A percentile compares a stretch with the other conserved stretches of the same genome.
Conservation (phyloP, 2,888 invertebrate genomes). For the Nemurella pictetii region DNA sequence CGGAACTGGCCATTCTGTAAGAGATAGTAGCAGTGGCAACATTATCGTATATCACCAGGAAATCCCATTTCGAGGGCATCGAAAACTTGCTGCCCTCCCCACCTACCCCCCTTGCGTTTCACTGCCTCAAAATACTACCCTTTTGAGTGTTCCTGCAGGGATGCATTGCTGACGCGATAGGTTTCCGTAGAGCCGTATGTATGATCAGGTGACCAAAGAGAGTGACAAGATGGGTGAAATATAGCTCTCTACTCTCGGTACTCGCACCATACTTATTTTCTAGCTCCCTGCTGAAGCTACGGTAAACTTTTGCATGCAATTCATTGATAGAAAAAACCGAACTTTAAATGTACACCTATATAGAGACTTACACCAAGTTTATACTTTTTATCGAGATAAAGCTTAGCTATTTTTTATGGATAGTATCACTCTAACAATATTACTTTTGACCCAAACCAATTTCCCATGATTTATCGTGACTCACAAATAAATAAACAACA, state of each 20-base stretch:
- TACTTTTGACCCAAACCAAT: constrained; percentile 27
- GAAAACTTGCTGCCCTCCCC: constrained; percentile 44
- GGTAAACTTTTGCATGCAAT: no score
- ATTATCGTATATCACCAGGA: constrained; percentile 46
- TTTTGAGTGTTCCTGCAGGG: neutral
- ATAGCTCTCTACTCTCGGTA: no score
- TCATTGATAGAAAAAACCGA: no score
- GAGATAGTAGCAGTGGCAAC: constrained; percentile 43
- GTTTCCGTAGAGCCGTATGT: no score
- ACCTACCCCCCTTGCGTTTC: no score
- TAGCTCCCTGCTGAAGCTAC: no score
- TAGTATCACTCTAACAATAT: constrained; percentile 20
- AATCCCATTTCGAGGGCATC: constrained; percentile 46
- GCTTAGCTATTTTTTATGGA: neutral
- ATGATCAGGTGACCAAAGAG: no score
- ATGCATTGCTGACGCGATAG: no score
- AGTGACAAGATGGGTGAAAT: no score
- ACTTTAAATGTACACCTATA: no score
- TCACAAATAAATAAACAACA: constrained; percentile 28
- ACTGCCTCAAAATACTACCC: constrained; percentile 35
- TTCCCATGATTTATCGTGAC: constrained; percentile 25
- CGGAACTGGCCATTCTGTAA: constrained; percentile 44
- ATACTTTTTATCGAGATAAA: neutral
- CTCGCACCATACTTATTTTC: no score
- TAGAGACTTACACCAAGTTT: no score